A percentile compares a stretch with the other conserved stretches of the same genome.
Evolutionary conservation across 2,113 vertebrate genomes (phyloP).

Genomic region (Nothocercus nigrocapillus): DNA sequence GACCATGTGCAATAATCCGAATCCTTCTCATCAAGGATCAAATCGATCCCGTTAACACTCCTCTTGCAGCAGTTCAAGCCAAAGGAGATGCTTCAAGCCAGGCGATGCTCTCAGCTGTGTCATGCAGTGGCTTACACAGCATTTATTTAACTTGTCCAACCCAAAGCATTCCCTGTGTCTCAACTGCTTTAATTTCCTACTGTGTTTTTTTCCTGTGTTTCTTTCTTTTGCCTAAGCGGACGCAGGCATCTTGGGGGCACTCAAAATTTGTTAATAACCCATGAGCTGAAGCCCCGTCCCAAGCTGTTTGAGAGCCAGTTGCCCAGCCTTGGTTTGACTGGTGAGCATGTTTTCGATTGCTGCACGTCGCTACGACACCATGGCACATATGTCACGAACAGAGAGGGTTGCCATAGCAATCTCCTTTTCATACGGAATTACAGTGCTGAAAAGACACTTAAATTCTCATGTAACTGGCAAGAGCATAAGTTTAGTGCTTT

Average conservation of each 20-base stretch:
- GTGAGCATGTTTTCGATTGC: background rate
- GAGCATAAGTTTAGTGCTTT: slow-evolving; percentile 65
- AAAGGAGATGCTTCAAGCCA: background rate
- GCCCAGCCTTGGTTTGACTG: background rate
- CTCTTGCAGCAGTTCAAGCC: background rate
- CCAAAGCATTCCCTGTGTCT: background rate
- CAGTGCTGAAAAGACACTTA: slow-evolving; percentile 60
- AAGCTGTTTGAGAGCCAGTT: background rate
- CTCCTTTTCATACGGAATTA: background rate
- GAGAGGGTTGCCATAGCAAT: slow-evolving; percentile 66
- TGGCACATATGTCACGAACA: slow-evolving; percentile 62
- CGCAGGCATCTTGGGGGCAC: background rate
- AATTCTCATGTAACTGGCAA: slow-evolving; percentile 55
- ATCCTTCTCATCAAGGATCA: background rate
- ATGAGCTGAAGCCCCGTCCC: fast-evolving
- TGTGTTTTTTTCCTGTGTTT: too few relatives aligned
- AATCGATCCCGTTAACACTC: fast-evolving
- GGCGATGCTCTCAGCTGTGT: background rate
- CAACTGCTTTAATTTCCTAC: background rate
- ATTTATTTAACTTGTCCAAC: background rate
- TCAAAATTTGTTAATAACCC: background rate
- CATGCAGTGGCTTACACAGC: fast-evolving
- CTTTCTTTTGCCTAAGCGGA: background rate
- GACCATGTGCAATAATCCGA: background rate
- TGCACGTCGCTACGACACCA: slow-evolving; percentile 4